These are phyloP conservation scores for Slavum lentiscoides DNA, from an alignment of 2,888 invertebrate genomes.

Conservation along the genomic window DNA sequence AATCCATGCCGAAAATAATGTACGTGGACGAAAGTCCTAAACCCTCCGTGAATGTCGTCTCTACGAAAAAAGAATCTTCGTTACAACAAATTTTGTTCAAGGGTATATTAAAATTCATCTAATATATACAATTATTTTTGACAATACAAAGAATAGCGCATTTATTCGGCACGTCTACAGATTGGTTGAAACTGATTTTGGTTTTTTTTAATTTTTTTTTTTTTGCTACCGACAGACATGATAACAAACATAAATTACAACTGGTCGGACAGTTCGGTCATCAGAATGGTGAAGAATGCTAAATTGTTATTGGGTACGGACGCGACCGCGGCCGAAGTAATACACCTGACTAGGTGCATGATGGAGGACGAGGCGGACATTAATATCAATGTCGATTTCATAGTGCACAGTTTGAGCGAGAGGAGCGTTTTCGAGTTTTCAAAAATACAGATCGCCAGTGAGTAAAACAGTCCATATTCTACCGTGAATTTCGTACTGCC, in stretches of 20 bases:
- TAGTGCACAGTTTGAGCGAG: not conserved
- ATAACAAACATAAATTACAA: not conserved
- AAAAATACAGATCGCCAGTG: slow-evolving; percentile 1
- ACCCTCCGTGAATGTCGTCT: too few species aligned
- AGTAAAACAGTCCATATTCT: not conserved
- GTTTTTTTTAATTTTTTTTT: too few species aligned
- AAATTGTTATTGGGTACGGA: not conserved
- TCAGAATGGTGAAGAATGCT: not conserved
- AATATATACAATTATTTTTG: too few species aligned
- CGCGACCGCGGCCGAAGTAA: not conserved
- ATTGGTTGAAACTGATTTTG: too few species aligned
- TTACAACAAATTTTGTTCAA: too few species aligned
- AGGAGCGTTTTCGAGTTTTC: not conserved
- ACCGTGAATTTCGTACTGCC: too few species aligned
- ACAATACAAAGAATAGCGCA: too few species aligned
- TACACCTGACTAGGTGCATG: not conserved
- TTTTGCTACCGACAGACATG: not conserved
- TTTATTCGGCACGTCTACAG: too few species aligned
- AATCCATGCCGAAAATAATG: not conserved
- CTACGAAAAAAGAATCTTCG: too few species aligned
- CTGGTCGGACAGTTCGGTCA: not conserved
- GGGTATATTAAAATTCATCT: not conserved
- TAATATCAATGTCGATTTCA: not conserved
- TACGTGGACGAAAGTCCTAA: not conserved
- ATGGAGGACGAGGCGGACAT: not conserved